phyloP scores from a whole-genome alignment of 2,888 invertebrate species.

The Bhutanitis thaidina region DNA sequence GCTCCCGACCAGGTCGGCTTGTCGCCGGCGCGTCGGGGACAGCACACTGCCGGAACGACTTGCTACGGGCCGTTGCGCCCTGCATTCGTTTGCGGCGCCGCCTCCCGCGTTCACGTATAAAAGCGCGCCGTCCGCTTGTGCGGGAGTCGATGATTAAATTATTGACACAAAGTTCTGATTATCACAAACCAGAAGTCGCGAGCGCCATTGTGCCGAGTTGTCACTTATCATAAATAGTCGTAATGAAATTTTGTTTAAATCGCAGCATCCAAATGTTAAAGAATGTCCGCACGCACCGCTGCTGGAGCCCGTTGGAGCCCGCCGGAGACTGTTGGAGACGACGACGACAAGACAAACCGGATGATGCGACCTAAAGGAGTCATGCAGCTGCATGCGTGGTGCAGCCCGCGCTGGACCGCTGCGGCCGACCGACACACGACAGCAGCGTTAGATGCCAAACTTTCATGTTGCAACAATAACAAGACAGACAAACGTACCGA shows the following conservation, averaged over 20 bases:
- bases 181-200: background rate
- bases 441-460: background rate
- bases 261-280: background rate
- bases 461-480: background rate
- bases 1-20: too few species aligned
- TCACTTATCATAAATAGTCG: too few species aligned
- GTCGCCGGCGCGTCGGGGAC: too few species aligned
- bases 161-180: too few species aligned
- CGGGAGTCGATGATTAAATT: too few species aligned
- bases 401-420: background rate
- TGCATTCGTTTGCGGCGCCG: too few species aligned
- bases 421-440: background rate
- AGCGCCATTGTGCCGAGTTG: background rate
- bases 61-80: too few species aligned
- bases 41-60: too few species aligned
- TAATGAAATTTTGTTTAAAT: background rate
- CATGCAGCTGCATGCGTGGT: too few species aligned
- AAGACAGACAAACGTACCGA: background rate
- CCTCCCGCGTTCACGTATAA: conserved; percentile 9
- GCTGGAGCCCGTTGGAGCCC: too few species aligned
- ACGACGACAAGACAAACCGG: background rate
- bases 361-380: background rate
- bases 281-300: too few species aligned
- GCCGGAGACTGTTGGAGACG: too few species aligned
- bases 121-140: background rate